Evolutionary conservation across 2,113 vertebrate genomes (phyloP).

Genomic region (Rhinichthys klamathensis): DNA sequence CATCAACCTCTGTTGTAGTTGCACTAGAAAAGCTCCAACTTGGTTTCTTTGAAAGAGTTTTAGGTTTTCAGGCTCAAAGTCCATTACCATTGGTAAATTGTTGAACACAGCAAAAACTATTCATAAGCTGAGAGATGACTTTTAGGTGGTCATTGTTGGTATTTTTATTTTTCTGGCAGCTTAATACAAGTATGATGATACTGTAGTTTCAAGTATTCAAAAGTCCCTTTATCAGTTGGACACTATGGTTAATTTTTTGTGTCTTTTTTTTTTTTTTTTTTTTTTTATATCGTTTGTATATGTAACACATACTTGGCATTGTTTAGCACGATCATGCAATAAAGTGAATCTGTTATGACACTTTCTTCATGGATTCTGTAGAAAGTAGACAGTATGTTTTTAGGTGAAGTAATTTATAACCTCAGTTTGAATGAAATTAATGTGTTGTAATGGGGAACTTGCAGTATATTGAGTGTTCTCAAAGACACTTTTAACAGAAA

Average conservation of each 20-base stretch:
- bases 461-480: not conserved
- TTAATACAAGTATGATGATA: not conserved
- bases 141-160: not conserved
- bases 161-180: conserved; percentile 5
- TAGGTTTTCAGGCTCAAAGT: not conserved
- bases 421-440: not conserved
- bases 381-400: not conserved
- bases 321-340: conserved; percentile 39
- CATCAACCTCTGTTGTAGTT: not conserved
- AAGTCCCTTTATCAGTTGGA: not conserved
- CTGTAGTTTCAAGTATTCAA: not conserved
- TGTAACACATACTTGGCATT: conserved; percentile 17
- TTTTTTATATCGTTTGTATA: conserved; percentile 31
- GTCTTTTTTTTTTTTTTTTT: conserved; percentile 5
- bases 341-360: conserved; percentile 2
- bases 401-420: not conserved
- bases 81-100: not conserved
- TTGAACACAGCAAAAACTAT: not conserved
- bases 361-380: not conserved
- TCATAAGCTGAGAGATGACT: not conserved
- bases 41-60: not conserved
- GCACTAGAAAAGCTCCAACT: not conserved
- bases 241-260: conserved; percentile 5
- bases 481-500: not conserved
- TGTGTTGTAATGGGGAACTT: not conserved